Base-by-base conservation (phyloP, 2,888 invertebrate genomes). In the Polydrusus pterygomalis region DNA sequence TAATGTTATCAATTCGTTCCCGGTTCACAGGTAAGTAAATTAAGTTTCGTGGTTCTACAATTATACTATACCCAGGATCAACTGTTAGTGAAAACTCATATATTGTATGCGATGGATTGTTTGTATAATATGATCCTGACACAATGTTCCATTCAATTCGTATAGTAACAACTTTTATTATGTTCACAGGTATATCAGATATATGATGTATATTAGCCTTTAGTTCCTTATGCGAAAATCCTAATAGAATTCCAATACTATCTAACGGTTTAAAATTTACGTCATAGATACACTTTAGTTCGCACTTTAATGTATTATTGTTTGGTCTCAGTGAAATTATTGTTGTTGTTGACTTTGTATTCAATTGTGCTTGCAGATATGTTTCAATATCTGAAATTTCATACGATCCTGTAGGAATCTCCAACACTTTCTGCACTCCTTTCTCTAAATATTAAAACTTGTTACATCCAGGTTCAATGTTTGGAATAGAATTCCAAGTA, bases 61-160 rank as follows among this genome's bases (percentile, higher is more conserved):
- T 80, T 64, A 85, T 83, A 78, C 84, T 84, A 82, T 84, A 86
- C 13, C 85, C 86, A 38, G 85, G 83, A 45, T 82, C 80, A 10
- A 82, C 82, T 49, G 74, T 78, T 10, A 82, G 81, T 9, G 81
- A 82, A 81, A 86, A 86, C 79, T 85, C 83, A 72, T 85, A 83
- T 38, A 86, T 78, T 3, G 83, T 84, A 74, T 87, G 84, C 3
- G 79, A 79, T 40, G 74, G 79, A 25, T 77, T 75, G 15, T 80
- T 81, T 74, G 43, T 51, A 30, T 67, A 51, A 69, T 80, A 85
- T 18, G 84, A 79, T 10, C 83, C 84, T 6, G 71, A 49, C 0
- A 79, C 79, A 0, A 83, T 79, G 70, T 82, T 83, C 63, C 81
- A 82, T 56, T 83, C 82, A 25, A 83, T 77, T 54, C 79, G 70